Evolutionary conservation across 2,888 invertebrate genomes (phyloP).

Genomic region (Lasioglossum morio): DNA sequence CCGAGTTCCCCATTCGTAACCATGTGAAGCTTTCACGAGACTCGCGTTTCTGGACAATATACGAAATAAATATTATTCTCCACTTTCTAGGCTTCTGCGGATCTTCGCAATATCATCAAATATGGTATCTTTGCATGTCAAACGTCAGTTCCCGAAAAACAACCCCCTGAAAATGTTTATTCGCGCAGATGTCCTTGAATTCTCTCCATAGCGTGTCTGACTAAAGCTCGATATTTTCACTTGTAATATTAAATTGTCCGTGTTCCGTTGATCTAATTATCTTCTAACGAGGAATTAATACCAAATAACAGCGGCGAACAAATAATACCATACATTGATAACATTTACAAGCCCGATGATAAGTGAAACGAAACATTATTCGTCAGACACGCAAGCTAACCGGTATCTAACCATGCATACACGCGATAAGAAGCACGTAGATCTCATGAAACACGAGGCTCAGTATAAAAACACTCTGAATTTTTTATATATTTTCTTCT

Average conservation of each 20-base stretch:
- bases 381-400: slow-evolving; percentile 7
- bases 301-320: neutral
- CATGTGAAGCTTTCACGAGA: neutral
- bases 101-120: neutral
- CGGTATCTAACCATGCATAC: neutral
- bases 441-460: neutral
- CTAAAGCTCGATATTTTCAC: neutral
- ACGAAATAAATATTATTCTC: slow-evolving; percentile 1
- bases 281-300: neutral
- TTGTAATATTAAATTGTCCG: neutral
- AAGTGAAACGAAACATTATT: neutral
- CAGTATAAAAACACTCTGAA: neutral
- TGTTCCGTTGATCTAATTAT: neutral
- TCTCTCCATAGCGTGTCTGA: neutral
- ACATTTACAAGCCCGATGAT: neutral
- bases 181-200: neutral
- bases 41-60: neutral
- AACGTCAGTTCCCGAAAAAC: neutral
- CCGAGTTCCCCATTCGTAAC: neutral
- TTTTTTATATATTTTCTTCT: neutral
- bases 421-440: neutral
- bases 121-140: neutral
- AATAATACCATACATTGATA: neutral
- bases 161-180: neutral
- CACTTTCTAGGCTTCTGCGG: neutral